These are phyloP conservation scores for Lagodon rhomboides DNA, from an alignment of 2,797 vertebrate genomes.

Conservation along the genomic window DNA sequence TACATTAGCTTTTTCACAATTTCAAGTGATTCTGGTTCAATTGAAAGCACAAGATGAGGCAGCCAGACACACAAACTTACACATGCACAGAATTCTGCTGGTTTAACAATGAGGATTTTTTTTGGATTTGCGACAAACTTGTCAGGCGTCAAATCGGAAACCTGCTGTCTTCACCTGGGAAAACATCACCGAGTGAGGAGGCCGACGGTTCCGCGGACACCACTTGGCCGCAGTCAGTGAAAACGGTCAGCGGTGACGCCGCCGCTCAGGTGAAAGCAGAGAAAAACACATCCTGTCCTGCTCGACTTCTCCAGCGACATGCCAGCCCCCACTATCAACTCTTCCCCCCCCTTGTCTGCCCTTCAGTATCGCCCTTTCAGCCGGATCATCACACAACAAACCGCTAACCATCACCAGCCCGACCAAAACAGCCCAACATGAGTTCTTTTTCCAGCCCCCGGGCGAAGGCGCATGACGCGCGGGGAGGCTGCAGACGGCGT, in stretches of 20 bases:
- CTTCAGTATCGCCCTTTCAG: constrained; percentile 74
- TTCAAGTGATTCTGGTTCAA: background rate
- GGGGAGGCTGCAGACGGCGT: constrained; percentile 40
- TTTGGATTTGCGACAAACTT: background rate
- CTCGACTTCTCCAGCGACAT: constrained; percentile 52
- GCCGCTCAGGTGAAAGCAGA: constrained; percentile 53
- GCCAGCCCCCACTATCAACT: constrained; percentile 49
- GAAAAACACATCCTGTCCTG: constrained; percentile 43
- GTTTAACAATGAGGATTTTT: background rate
- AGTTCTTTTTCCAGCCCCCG: constrained; percentile 8
- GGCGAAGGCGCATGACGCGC: constrained; percentile 58
- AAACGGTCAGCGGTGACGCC: constrained; percentile 28
- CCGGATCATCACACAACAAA: constrained; percentile 35
- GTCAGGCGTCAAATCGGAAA: background rate
- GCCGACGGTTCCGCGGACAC: constrained; percentile 52
- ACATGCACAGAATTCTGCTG: background rate
- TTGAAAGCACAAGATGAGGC: constrained; percentile 1
- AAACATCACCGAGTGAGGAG: constrained; percentile 32
- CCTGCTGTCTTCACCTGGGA: constrained; percentile 31
- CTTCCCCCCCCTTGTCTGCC: constrained; percentile 61
- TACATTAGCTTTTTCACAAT: constrained; percentile 7
- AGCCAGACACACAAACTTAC: constrained; percentile 34
- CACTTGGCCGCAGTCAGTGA: constrained; percentile 43
- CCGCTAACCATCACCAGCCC: constrained; percentile 27
- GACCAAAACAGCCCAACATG: constrained; percentile 23